phyloP scores from a whole-genome alignment of 2,888 invertebrate species.

The Gibbula magus region DNA sequence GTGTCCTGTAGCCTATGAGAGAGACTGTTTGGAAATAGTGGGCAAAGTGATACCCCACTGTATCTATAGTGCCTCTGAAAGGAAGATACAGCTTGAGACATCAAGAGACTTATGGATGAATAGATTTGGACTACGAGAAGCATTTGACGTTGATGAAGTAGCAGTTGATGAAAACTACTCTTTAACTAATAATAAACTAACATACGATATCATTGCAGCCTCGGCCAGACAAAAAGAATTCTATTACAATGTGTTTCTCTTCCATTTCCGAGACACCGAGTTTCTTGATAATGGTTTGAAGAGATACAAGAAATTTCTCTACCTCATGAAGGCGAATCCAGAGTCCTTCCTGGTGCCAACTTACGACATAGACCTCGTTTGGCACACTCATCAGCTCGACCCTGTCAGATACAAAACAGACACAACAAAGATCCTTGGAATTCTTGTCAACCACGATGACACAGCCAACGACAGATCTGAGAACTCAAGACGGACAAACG shows the following conservation, averaged over 20 bases:
- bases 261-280: slow-evolving; percentile 75
- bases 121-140: slow-evolving; percentile 55
- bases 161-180: too few species aligned
- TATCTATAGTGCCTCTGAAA: slow-evolving; percentile 65
- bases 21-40: too few species aligned
- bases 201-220: slow-evolving; percentile 75
- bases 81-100: slow-evolving; percentile 62
- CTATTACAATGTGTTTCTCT: slow-evolving; percentile 77
- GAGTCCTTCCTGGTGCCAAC: slow-evolving; percentile 76
- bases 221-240: slow-evolving; percentile 75
- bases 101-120: slow-evolving; percentile 65
- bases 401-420: slow-evolving; percentile 66
- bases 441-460: slow-evolving; percentile 76
- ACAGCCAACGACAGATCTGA: slow-evolving; percentile 75
- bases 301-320: slow-evolving; percentile 75
- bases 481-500: slow-evolving; percentile 73
- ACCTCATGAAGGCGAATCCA: slow-evolving; percentile 73
- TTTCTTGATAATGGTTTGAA: slow-evolving; percentile 75
- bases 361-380: slow-evolving; percentile 77
- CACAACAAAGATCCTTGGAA: slow-evolving; percentile 50
- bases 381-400: slow-evolving; percentile 77
- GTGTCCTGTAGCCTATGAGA: too few species aligned
- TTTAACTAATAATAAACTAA: too few species aligned
- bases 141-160: slow-evolving; percentile 43
- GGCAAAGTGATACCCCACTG: too few species aligned